These are phyloP conservation scores for Menidia menidia DNA, from an alignment of 2,797 vertebrate species.

Conservation along the genomic window DNA sequence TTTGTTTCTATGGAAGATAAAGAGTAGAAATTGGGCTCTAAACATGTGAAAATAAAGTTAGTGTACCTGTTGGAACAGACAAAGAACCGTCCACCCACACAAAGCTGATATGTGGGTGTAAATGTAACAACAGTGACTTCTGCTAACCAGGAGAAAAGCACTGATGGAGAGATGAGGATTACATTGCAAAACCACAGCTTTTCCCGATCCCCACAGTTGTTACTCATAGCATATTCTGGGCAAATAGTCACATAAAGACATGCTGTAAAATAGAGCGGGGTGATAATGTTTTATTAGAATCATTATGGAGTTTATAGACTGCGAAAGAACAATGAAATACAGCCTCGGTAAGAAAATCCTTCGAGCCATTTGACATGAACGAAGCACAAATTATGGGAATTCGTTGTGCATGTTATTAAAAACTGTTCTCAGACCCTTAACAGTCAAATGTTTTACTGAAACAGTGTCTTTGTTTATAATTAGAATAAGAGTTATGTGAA, in stretches of 20 bases:
- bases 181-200: conserved; percentile 3
- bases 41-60: conserved; percentile 30
- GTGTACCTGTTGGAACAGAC: conserved; percentile 56
- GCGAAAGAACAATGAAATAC: background rate
- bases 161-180: conserved; percentile 11
- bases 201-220: background rate
- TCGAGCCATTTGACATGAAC: background rate
- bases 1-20: background rate
- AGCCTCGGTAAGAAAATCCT: background rate
- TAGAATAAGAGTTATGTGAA: background rate
- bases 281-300: conserved; percentile 14
- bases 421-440: background rate
- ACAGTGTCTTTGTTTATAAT: background rate
- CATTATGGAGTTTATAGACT: conserved; percentile 3
- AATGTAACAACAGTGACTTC: conserved; percentile 26
- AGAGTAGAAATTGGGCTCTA: conserved; percentile 1
- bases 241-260: conserved; percentile 9
- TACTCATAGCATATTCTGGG: conserved; percentile 29
- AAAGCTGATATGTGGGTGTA: conserved; percentile 49
- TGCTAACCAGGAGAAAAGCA: conserved; percentile 21
- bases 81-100: conserved; percentile 61
- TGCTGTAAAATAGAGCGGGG: background rate
- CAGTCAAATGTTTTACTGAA: background rate
- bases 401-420: background rate
- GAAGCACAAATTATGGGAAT: background rate